These are phyloP conservation scores for Myathropa florea DNA, from an alignment of 2,888 invertebrate genomes.

Conservation along the genomic window DNA sequence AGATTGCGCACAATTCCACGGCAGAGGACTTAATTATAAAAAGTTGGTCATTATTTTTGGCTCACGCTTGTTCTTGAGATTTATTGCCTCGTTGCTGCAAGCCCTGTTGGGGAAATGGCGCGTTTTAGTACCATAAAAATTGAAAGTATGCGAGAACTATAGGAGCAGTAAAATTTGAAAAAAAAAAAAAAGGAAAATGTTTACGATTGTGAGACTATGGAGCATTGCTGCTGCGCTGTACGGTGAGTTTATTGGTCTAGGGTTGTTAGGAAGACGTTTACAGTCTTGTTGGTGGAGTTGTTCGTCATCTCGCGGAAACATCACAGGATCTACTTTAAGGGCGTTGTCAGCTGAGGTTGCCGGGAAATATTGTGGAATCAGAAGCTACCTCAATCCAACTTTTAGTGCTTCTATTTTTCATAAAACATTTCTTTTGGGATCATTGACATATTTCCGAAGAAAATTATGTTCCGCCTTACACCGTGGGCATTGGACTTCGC, in stretches of 20 bases:
- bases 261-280: not conserved
- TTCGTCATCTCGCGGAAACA: not conserved
- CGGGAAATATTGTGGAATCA: not conserved
- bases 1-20: slow-evolving; percentile 46
- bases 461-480: too few relatives aligned
- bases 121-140: slow-evolving; percentile 17
- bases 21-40: slow-evolving; percentile 55
- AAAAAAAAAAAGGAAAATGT: not conserved
- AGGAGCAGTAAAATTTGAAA: not conserved
- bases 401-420: not conserved
- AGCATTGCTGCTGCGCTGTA: not conserved
- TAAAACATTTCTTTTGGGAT: too few relatives aligned
- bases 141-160: slow-evolving; percentile 6
- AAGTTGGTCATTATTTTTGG: slow-evolving; percentile 49
- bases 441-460: too few relatives aligned
- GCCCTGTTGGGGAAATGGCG: not conserved
- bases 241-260: not conserved
- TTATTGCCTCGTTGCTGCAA: slow-evolving; percentile 12
- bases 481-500: too few relatives aligned
- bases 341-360: not conserved
- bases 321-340: not conserved
- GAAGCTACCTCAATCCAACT: not conserved
- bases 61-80: slow-evolving; percentile 27
- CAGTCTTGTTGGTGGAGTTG: not conserved
- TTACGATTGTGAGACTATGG: not conserved